A percentile compares a stretch with the other conserved stretches of the same genome.
Conservation (phyloP, 2,888 invertebrate species). For the Helicoverpa assulta region DNA sequence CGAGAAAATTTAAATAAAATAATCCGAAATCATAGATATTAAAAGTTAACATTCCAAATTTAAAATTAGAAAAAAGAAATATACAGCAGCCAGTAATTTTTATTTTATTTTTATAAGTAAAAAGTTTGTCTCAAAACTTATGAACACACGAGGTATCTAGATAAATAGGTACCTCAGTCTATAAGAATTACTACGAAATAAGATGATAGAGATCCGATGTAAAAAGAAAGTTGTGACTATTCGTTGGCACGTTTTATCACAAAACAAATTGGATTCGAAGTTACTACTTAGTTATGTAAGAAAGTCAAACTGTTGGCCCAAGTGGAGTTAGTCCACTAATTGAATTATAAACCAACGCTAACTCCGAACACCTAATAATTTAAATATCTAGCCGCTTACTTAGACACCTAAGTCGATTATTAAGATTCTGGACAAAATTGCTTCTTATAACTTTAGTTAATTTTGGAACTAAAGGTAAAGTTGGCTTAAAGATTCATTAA, state of each 20-base stretch:
- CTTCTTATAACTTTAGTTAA: too few species aligned
- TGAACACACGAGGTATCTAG: too few species aligned
- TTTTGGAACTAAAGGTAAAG: too few species aligned
- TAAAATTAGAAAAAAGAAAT: too few species aligned
- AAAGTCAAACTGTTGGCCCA: neutral
- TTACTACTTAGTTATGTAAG: neutral
- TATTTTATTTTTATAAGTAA: too few species aligned
- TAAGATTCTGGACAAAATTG: too few species aligned
- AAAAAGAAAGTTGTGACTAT: neutral
- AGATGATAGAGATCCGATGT: neutral
- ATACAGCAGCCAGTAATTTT: too few species aligned
- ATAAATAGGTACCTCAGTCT: neutral
- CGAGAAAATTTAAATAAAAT: too few species aligned
- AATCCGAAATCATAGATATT: too few species aligned
- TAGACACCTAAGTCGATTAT: constrained; percentile 9
- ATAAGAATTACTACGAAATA: neutral
- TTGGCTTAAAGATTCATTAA: too few species aligned
- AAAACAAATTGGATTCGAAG: constrained; percentile 1
- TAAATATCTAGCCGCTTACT: neutral
- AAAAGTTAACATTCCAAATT: too few species aligned
- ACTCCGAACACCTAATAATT: neutral
- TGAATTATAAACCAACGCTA: neutral
- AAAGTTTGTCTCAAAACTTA: too few species aligned
- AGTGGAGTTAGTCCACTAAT: constrained; percentile 11
- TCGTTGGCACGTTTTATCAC: neutral